Percentiles rank a stretch among this genome's conserved stretches.
Evolutionary conservation across 2,888 invertebrate species (phyloP).

Genomic region (Pachydiplax longipennis): DNA sequence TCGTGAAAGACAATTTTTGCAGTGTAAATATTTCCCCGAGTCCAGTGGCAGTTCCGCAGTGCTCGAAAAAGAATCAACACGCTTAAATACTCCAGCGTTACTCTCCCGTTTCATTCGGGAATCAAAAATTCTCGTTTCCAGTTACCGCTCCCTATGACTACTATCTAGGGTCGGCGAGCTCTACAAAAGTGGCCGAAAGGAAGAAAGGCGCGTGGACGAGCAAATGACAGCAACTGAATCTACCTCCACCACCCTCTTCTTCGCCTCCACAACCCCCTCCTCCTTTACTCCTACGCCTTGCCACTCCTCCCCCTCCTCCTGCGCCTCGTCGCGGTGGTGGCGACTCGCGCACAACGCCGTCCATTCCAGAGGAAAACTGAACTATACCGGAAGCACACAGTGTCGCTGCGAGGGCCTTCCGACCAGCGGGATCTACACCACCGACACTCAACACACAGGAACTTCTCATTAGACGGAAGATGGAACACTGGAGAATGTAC

Average conservation of each 20-base stretch:
- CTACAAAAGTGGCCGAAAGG: background rate
- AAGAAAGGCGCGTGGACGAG: background rate
- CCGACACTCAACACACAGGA: background rate
- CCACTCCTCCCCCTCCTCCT: slow-evolving; percentile 26
- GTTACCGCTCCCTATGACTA: background rate
- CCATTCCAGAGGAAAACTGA: slow-evolving; percentile 28
- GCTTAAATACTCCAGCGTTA: background rate
- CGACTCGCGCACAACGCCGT: slow-evolving; percentile 14
- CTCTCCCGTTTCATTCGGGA: background rate
- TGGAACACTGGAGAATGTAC: background rate
- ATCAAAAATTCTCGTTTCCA: background rate
- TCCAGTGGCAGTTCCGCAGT: background rate
- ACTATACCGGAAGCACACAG: slow-evolving; percentile 20
- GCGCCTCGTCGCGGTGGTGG: slow-evolving; percentile 40
- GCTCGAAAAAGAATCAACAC: background rate
- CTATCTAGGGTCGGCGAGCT: background rate
- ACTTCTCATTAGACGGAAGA: background rate
- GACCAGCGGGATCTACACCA: background rate
- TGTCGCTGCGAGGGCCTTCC: background rate
- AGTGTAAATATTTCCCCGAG: background rate
- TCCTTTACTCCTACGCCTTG: slow-evolving; percentile 36
- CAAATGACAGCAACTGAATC: background rate
- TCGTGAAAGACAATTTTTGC: background rate
- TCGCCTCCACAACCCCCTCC: slow-evolving; percentile 35
- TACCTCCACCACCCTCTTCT: slow-evolving; percentile 30